Evolutionary conservation across 2,113 vertebrate species (phyloP).

Genomic region (Entomyzon cyanotis): DNA sequence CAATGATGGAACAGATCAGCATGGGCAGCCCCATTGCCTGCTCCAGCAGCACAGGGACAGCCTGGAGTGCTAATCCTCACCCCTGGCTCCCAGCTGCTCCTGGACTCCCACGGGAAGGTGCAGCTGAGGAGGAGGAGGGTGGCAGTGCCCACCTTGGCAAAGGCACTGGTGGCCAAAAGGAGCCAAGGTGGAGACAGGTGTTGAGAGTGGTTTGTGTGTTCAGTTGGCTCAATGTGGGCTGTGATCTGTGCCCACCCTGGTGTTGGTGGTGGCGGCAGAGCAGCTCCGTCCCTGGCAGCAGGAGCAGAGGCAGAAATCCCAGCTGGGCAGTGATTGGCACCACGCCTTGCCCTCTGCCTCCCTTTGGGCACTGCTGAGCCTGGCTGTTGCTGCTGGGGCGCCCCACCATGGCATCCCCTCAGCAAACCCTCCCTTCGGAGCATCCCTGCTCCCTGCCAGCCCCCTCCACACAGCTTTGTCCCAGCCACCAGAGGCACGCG

Average conservation of each 20-base stretch:
- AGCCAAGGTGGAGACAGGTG: rapidly evolving
- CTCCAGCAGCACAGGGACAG: background rate
- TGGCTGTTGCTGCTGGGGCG: rapidly evolving
- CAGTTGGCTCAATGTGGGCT: background rate
- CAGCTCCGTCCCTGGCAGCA: background rate
- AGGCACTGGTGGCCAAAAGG: background rate
- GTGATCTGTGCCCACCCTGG: rapidly evolving
- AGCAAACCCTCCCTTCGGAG: rapidly evolving
- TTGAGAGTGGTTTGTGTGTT: rapidly evolving
- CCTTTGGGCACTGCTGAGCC: background rate
- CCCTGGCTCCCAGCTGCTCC: background rate
- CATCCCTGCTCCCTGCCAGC: background rate
- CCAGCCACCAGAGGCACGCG: background rate
- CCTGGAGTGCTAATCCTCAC: background rate
- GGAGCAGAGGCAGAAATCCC: background rate
- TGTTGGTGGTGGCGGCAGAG: background rate
- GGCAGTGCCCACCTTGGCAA: background rate
- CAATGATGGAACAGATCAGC: background rate
- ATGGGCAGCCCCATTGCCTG: background rate
- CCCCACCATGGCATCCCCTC: rapidly evolving
- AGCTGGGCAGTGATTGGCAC: background rate
- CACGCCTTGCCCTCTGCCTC: background rate
- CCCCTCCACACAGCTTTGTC: background rate
- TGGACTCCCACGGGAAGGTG: background rate
- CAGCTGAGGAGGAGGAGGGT: background rate